phyloP scores from a whole-genome alignment of 2,888 invertebrate genomes.

The Mycalesis mineus region DNA sequence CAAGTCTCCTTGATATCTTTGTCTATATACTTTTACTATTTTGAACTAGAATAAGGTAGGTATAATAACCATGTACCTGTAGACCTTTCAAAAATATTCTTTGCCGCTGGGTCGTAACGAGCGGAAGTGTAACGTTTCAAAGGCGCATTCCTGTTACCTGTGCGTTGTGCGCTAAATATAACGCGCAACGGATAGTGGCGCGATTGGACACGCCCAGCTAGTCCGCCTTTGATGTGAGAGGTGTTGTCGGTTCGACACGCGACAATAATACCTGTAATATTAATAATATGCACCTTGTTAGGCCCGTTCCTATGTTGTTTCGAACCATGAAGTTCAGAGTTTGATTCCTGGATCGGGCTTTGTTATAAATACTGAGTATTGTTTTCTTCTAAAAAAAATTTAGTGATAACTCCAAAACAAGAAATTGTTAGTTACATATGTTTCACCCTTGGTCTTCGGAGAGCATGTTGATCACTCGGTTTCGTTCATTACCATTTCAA shows the following conservation, averaged over 20 bases:
- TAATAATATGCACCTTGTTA: neutral
- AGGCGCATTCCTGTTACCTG: conserved; percentile 76
- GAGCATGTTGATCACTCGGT: too few relatives aligned
- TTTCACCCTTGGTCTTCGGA: too few relatives aligned
- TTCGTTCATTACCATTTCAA: too few relatives aligned
- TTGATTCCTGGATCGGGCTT: too few relatives aligned
- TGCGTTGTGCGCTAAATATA: conserved; percentile 71
- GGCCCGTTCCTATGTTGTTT: too few relatives aligned
- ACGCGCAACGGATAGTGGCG: conserved; percentile 33
- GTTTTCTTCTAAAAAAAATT: too few relatives aligned
- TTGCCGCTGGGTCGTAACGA: conserved; percentile 48
- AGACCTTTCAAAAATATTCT: conserved; percentile 30
- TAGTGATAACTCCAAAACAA: too few relatives aligned
- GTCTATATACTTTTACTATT: too few relatives aligned
- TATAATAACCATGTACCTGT: neutral
- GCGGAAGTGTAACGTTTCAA: conserved; percentile 75
- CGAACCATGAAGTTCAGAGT: too few relatives aligned
- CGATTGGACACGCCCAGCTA: conserved; percentile 48
- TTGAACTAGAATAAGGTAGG: neutral
- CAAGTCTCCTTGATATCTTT: too few relatives aligned
- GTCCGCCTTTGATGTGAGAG: conserved; percentile 52
- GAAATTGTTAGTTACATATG: too few relatives aligned
- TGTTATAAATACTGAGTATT: too few relatives aligned
- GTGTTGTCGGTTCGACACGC: conserved; percentile 42
- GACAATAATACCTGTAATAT: neutral